Evolutionary conservation across 2,113 vertebrate species (phyloP), one percentile per base, ranked within the genome.

Genomic region (Vireo altiloquus): DNA sequence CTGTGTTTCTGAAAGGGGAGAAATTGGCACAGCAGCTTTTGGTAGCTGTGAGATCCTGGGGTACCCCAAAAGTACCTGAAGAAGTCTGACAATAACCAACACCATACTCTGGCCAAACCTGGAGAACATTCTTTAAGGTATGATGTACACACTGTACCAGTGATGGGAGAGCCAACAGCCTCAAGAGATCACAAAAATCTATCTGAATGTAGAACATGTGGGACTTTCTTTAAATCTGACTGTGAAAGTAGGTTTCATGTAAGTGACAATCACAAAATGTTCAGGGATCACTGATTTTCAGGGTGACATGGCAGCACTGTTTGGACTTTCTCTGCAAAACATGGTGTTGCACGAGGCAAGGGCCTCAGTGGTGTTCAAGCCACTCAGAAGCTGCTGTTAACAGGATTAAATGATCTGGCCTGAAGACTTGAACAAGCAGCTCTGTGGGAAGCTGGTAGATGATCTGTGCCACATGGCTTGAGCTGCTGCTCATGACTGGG

Each of bases 401-500:
- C 33, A 88, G 88, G 79, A 95, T 85, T 85, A 88, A 88, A 61
- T 47, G 25, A 31, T 61, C 82, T 80, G 71, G 59, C 42, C 63
- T 68, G 64, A 75, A 47, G 57, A 40, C 39, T 15, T 27, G 40
- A 82, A 56, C 27, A 42, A 74, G 89, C 64, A 85, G 82, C 93
- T 85, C 75, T 23, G 33, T 82, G 75, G 84, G 90, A 95, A 53
- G 75, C 85, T 80, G 54, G 87, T 33, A 39, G 71, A 17, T 88
- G 94, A 92, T 77, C 68, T 90, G 42, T 80, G 88, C 85, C 86
- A 57, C 79, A 30, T 53, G 79, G 82, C 39, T 54, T 50, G 71
- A 88, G 79, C 90, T 88, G 71, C 90, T 88, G 88, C 94, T 93
- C 23, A 0, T 88, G 89, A 82, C 90, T 84, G 75, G 84, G 90